phyloP scores from a whole-genome alignment of 2,797 vertebrate species.

The Iguana delicatissima region DNA sequence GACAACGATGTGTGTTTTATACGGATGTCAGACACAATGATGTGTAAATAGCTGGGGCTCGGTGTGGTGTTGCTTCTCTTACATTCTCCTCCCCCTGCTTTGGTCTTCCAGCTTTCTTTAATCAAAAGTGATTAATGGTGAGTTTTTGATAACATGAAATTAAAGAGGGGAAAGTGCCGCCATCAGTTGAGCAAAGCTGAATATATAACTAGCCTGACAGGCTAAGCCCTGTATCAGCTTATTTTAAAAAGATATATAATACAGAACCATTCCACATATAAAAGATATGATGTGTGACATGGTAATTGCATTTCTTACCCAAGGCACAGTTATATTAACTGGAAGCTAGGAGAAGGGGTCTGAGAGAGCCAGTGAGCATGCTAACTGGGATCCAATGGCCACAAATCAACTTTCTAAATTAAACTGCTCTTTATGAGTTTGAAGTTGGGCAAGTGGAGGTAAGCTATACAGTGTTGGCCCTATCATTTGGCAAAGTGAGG shows the following conservation, averaged over 20 bases:
- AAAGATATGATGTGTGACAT: not conserved
- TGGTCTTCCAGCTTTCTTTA: conserved; percentile 17
- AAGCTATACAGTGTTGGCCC: not conserved
- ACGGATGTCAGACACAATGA: conserved; percentile 24
- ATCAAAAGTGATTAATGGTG: conserved; percentile 35
- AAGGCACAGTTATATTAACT: not conserved
- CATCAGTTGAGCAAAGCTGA: conserved; percentile 3
- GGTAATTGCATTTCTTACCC: conserved; percentile 11
- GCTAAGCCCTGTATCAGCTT: conserved; percentile 5
- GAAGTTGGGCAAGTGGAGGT: not conserved
- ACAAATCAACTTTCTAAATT: no score
- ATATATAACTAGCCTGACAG: not conserved
- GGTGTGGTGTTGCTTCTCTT: not conserved
- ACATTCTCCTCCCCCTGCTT: not conserved
- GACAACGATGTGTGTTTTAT: conserved; percentile 39
- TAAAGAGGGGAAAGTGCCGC: conserved; percentile 3
- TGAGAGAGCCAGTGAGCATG: not conserved
- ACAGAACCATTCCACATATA: not conserved
- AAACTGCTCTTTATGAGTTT: not conserved
- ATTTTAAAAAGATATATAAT: not conserved
- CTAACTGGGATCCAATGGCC: not conserved
- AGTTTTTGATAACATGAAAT: conserved; percentile 32
- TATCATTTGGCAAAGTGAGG: no score
- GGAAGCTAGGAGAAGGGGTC: no score
- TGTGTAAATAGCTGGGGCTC: conserved; percentile 47